Evolutionary conservation across 1,140 invertebrate genomes (phyloP).

Genomic region (Hyles vespertilio): DNA sequence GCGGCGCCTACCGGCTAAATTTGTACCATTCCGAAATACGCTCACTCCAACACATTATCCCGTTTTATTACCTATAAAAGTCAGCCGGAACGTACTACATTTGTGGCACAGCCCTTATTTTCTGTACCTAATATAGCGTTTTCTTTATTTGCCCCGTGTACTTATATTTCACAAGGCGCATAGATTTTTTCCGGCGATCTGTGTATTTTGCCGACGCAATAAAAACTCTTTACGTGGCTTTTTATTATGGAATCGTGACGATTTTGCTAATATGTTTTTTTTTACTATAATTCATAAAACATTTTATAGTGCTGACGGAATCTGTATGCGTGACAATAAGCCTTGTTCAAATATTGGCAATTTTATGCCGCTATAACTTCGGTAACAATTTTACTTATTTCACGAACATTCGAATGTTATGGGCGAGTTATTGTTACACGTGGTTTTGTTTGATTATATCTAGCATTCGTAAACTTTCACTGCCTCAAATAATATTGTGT

Average conservation of each 20-base stretch:
- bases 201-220: constrained; percentile 58
- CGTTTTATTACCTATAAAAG: constrained; percentile 74
- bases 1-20: constrained; percentile 61
- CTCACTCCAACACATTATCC: constrained; percentile 70
- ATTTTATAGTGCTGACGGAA: constrained; percentile 18
- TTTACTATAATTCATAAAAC: constrained; percentile 63
- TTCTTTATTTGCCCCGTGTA: constrained; percentile 51
- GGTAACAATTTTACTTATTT: too few relatives aligned
- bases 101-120: constrained; percentile 48
- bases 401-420: too few relatives aligned
- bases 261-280: constrained; percentile 51
- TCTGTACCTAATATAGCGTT: constrained; percentile 45
- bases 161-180: constrained; percentile 63
- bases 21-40: constrained; percentile 72
- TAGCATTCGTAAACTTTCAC: too few relatives aligned
- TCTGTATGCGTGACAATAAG: constrained; percentile 5
- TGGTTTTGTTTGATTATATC: too few relatives aligned
- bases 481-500: too few relatives aligned
- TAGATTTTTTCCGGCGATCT: constrained; percentile 59
- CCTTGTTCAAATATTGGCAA: too few relatives aligned
- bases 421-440: too few relatives aligned
- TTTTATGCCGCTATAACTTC: too few relatives aligned
- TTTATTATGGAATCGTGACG: constrained; percentile 50
- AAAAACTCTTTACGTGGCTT: constrained; percentile 55
- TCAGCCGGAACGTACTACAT: constrained; percentile 68